Conservation (phyloP, 2,113 vertebrate genomes). For the Pelecanoides urinatrix region DNA sequence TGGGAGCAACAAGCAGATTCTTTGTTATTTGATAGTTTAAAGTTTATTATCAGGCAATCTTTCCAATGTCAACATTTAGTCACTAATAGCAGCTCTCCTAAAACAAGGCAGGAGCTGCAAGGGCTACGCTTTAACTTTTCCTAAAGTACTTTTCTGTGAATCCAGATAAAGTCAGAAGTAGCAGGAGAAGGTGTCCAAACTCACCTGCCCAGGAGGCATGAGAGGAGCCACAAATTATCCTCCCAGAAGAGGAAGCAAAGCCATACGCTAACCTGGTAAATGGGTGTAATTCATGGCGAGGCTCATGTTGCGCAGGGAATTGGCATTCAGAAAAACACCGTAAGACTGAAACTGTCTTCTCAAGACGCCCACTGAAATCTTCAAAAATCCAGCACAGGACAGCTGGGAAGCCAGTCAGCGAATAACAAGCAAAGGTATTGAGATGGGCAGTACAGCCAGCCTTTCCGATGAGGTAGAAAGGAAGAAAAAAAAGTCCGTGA, state of each 20-base stretch:
- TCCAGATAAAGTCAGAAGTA: not conserved
- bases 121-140: not conserved
- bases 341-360: not conserved
- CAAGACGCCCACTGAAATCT: rapidly evolving
- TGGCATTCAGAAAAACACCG: not conserved
- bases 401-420: not conserved
- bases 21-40: not conserved
- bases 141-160: not conserved
- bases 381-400: not conserved
- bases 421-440: not conserved
- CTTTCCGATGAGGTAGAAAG: not conserved
- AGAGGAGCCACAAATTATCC: not conserved
- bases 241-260: not conserved
- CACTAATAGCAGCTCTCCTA: not conserved
- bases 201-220: not conserved
- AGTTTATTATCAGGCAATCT: not conserved
- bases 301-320: not conserved
- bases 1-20: not conserved
- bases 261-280: not conserved
- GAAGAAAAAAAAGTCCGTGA: not conserved
- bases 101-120: not conserved
- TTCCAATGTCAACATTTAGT: not conserved
- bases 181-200: not conserved
- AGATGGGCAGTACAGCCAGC: not conserved
- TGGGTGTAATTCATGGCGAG: not conserved